Base-by-base conservation (phyloP, 2,113 vertebrate species). In the Tapirus terrestris region DNA sequence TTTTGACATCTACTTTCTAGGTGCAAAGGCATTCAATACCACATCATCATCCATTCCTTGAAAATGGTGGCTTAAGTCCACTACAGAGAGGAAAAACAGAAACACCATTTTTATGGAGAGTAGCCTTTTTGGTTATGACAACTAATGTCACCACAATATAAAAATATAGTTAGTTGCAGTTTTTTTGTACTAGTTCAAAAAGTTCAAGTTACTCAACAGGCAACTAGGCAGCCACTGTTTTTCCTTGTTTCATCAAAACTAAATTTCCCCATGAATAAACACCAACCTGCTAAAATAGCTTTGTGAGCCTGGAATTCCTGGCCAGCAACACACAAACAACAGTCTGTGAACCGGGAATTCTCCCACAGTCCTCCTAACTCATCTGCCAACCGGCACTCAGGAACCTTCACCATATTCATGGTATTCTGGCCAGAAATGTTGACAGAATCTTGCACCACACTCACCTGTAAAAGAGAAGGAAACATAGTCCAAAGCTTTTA, bases 401-500 rank as follows among this genome's bases (percentile, higher is more conserved):
- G 99, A 67, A 99, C 99, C 98, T 99, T 99, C 97, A 99, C 99
- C 99, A 99, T 99, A 97, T 99, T 99, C 99, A 99, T 99, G 67
- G 99, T 99, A 97, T 99, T 99, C 98, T 99, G 99, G 8, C 99
- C 99, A 0, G 99, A 99, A 98, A 99, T 99, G 98, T 99, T 99
- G 94, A 99, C 99, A 0, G 99, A 99, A 98, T 99, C 99, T 97
- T 99, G 99, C 18, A 99, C 99, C 98, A 99, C 99, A 80, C 99
- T 99, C 97, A 99, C 99, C 99, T 99, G 94, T n/a, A 72, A 90
- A 96, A 96, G 92, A 92, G 7, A 96, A 89, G 65, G 51, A 96
- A 94, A 96, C 29, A 91, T 5, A 90, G 67, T 61, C 65, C 86
- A 95, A 91, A 95, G 82, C n/a, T 90, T 93, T 84, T 82, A 73